Evolutionary conservation across 2,797 vertebrate species (phyloP).

Genomic region (Parotocinclus haroldoi): DNA sequence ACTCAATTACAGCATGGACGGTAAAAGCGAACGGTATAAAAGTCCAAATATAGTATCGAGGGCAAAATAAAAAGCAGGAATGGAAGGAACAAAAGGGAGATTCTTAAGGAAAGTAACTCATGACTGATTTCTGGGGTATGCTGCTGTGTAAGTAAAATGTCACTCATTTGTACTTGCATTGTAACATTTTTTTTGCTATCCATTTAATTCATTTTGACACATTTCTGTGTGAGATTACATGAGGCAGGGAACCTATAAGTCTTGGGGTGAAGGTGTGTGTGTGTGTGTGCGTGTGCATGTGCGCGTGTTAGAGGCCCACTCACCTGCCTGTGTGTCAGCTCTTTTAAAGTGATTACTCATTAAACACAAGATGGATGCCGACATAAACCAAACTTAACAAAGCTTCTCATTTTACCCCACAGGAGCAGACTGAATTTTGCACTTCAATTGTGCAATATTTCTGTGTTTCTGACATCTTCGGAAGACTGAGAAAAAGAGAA

Average conservation of each 20-base stretch:
- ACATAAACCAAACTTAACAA: slow-evolving; percentile 3
- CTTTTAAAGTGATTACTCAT: slow-evolving; percentile 33
- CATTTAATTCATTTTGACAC: not conserved
- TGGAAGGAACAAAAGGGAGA: not conserved
- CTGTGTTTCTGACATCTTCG: too few species aligned
- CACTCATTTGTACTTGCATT: not conserved
- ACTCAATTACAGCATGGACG: slow-evolving; percentile 14
- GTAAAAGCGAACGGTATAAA: slow-evolving; percentile 5
- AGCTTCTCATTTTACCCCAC: slow-evolving; percentile 10
- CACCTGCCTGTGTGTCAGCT: not conserved
- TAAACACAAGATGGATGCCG: slow-evolving; percentile 19
- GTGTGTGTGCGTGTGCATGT: slow-evolving; percentile 7
- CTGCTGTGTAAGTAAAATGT: slow-evolving; percentile 17
- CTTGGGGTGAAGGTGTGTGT: not conserved
- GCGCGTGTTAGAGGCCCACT: slow-evolving; percentile 1
- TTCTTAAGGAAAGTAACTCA: not conserved
- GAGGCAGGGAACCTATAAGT: not conserved
- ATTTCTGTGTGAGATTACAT: not conserved
- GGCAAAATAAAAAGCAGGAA: not conserved
- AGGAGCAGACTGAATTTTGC: not conserved
- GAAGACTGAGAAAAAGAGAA: not conserved
- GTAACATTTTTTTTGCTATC: not conserved
- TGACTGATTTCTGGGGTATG: not conserved
- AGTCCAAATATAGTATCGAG: not conserved
- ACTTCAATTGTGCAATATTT: not conserved